Evolutionary conservation across 2,113 vertebrate genomes (phyloP).

Genomic region (Catagonus wagneri): DNA sequence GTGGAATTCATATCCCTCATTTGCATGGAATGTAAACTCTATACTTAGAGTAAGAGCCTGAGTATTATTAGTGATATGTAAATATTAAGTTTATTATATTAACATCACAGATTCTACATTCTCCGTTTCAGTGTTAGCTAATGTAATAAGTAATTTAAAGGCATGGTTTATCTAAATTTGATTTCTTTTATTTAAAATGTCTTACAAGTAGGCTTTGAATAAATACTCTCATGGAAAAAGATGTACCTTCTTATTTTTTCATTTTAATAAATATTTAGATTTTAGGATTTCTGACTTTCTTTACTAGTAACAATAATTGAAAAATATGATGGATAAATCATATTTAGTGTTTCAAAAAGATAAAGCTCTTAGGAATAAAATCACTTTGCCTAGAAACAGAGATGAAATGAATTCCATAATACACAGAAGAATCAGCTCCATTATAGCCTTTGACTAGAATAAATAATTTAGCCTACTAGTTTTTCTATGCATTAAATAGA

Average conservation of each 20-base stretch:
- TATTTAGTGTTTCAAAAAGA: not conserved
- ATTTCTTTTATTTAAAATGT: constrained; percentile 50
- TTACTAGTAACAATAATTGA: not conserved
- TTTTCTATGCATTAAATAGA: constrained; percentile 46
- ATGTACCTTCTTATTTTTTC: not conserved
- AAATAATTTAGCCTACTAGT: not conserved
- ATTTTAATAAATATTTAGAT: constrained; percentile 7
- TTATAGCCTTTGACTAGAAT: constrained; percentile 12
- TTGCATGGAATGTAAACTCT: not conserved
- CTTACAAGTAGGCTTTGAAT: not conserved
- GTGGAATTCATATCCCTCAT: not conserved
- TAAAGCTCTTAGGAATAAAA: constrained; percentile 55
- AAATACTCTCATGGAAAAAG: not conserved
- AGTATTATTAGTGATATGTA: not conserved
- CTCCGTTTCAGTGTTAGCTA: not conserved
- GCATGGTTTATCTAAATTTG: not conserved
- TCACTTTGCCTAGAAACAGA: not conserved
- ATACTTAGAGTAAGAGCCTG: not conserved
- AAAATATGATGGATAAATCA: not conserved
- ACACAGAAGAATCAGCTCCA: not conserved
- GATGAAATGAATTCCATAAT: not conserved
- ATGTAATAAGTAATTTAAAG: constrained; percentile 15
- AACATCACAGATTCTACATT: not conserved
- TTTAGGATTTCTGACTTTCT: not conserved
- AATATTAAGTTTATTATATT: not conserved